Evolutionary conservation across 2,888 invertebrate genomes (phyloP).

Genomic region (Euzophera pinguis): DNA sequence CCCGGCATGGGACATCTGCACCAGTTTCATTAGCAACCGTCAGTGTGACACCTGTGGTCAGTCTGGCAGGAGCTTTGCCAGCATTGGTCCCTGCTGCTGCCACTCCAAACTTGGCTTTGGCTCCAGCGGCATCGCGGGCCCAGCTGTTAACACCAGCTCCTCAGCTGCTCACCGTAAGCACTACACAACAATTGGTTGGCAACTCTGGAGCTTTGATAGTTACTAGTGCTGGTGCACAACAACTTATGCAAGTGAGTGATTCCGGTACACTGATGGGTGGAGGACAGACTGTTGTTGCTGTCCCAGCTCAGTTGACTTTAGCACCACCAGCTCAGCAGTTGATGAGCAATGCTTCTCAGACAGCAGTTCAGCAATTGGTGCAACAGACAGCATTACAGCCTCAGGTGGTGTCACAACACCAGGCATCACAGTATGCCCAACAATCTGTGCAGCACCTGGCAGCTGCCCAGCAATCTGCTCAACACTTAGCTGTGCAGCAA

Average conservation of each 20-base stretch:
- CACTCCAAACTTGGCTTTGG: conserved; percentile 60
- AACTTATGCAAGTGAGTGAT: conserved; percentile 75
- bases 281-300: conserved; percentile 71
- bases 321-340: conserved; percentile 63
- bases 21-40: conserved; percentile 72
- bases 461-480: conserved; percentile 46
- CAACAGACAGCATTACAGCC: conserved; percentile 63
- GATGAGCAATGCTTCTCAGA: conserved; percentile 62
- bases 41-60: conserved; percentile 72
- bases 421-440: conserved; percentile 60
- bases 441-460: conserved; percentile 64
- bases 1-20: conserved; percentile 68
- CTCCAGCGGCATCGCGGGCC: conserved; percentile 67
- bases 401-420: conserved; percentile 61
- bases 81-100: conserved; percentile 64
- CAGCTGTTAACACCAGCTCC: conserved; percentile 70
- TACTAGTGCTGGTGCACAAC: conserved; percentile 73
- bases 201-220: conserved; percentile 72
- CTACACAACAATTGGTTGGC: conserved; percentile 70
- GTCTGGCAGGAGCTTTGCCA: conserved; percentile 65
- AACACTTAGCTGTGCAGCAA: conserved; percentile 45
- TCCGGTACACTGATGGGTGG: conserved; percentile 72
- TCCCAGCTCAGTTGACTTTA: conserved; percentile 68
- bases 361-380: conserved; percentile 66
- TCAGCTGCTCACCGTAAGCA: conserved; percentile 70